Percentiles rank a stretch among this genome's conserved stretches.
Evolutionary conservation across 2,888 invertebrate genomes (phyloP).

Genomic region (Acheta domesticus): DNA sequence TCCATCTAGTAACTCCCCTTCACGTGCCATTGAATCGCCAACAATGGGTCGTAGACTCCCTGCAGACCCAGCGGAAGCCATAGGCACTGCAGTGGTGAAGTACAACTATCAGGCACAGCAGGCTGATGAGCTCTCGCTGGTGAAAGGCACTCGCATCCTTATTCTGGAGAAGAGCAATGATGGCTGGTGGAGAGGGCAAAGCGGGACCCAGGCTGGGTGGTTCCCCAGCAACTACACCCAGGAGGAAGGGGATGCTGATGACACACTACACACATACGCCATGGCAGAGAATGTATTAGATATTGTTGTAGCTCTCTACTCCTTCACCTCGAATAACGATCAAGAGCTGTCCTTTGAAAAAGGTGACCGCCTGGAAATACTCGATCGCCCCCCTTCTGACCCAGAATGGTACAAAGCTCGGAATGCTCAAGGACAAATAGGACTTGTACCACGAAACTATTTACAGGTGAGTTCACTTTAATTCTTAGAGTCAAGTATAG

Average conservation of each 20-base stretch:
- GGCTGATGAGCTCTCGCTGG: slow-evolving; percentile 89
- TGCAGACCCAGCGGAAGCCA: slow-evolving; percentile 81
- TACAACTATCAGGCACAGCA: slow-evolving; percentile 94
- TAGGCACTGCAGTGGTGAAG: slow-evolving; percentile 87
- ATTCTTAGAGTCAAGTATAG: background rate
- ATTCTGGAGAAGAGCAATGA: slow-evolving; percentile 98
- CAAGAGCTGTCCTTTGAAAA: slow-evolving; percentile 96
- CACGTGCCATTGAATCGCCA: slow-evolving; percentile 73
- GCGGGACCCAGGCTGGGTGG: slow-evolving; percentile 73
- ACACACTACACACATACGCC: slow-evolving; percentile 85
- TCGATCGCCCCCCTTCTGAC: slow-evolving; percentile 94
- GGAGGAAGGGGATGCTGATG: slow-evolving; percentile 76
- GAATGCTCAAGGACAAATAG: slow-evolving; percentile 87
- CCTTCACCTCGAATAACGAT: slow-evolving; percentile 89
- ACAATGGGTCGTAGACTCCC: slow-evolving; percentile 69
- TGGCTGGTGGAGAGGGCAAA: slow-evolving; percentile 97
- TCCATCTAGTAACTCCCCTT: slow-evolving; percentile 73
- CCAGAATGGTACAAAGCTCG: slow-evolving; percentile 98
- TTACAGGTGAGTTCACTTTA: slow-evolving; percentile 54
- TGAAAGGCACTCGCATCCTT: slow-evolving; percentile 90
- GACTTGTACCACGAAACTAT: slow-evolving; percentile 93
- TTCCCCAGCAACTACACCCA: slow-evolving; percentile 99
- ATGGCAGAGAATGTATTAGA: slow-evolving; percentile 95
- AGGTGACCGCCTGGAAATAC: slow-evolving; percentile 91
- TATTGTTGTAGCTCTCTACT: slow-evolving; percentile 92